Evolutionary conservation across 37 sponge, comb jelly and placozoan genomes (phyloP).

Genomic region (Chondrosia reniformis): DNA sequence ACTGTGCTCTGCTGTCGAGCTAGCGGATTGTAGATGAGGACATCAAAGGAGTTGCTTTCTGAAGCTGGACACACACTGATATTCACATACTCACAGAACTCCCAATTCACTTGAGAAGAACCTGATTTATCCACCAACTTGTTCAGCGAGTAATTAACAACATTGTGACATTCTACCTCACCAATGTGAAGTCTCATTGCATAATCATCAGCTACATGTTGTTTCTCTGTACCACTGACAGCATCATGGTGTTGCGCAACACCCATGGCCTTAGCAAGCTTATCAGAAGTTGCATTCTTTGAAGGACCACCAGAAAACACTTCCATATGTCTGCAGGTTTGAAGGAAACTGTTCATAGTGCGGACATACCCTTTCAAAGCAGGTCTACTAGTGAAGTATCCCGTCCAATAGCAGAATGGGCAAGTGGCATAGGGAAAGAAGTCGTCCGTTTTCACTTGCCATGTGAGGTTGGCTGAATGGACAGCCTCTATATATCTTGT

Average conservation of each 20-base stretch:
- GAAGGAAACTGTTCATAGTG: constrained; percentile 73
- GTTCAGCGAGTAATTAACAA: constrained; percentile 22
- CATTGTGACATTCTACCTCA: constrained; percentile 54
- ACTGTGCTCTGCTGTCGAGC: constrained; percentile 14
- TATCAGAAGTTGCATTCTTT: not conserved
- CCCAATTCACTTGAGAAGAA: constrained; percentile 9
- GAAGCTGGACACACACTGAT: constrained; percentile 72
- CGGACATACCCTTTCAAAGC: constrained; percentile 92
- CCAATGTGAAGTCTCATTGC: constrained; percentile 88
- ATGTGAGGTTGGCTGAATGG: constrained; percentile 42
- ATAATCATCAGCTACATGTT: constrained; percentile 96
- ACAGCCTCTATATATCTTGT: constrained; percentile 73
- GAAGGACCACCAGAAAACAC: constrained; percentile 13
- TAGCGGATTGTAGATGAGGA: constrained; percentile 83
- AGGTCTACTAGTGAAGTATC: constrained; percentile 93
- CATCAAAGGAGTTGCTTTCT: constrained; percentile 51
- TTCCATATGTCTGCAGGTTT: constrained; percentile 86
- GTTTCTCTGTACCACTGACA: constrained; percentile 89
- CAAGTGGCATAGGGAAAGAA: constrained; percentile 93
- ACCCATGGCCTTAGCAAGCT: constrained; percentile 71
- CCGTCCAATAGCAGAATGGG: constrained; percentile 86
- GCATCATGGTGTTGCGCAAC: constrained; percentile 98
- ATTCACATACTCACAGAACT: constrained; percentile 80
- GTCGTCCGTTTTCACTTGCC: constrained; percentile 89
- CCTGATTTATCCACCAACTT: constrained; percentile 17